These are phyloP conservation scores for Stigmatopora argus DNA, from an alignment of 2,113 vertebrate genomes.

Conservation along the genomic window DNA sequence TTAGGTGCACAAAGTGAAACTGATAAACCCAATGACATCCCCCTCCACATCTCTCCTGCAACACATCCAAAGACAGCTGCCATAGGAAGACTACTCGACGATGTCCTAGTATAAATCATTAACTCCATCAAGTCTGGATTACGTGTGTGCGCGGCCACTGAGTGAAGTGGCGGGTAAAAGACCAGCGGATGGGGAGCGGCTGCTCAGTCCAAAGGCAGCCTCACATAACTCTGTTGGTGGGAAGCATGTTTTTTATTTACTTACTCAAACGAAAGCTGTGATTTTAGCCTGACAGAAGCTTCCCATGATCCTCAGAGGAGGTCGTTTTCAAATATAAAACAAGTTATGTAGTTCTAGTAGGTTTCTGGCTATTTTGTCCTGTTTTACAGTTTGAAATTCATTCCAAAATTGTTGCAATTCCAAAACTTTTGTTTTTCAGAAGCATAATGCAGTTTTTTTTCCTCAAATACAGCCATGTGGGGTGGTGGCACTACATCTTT, in stretches of 20 bases:
- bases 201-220: slow-evolving; percentile 23
- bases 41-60: background rate
- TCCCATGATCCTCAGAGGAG: slow-evolving; percentile 21
- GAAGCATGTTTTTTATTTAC: slow-evolving; percentile 25
- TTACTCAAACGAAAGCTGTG: background rate
- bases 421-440: background rate
- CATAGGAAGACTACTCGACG: slow-evolving; percentile 39
- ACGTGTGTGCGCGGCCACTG: slow-evolving; percentile 44
- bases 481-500: too few species aligned
- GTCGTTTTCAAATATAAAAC: slow-evolving; percentile 7
- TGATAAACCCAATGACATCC: background rate
- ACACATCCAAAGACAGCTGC: background rate
- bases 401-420: background rate
- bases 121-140: slow-evolving; percentile 59
- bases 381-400: background rate
- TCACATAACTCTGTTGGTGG: slow-evolving; percentile 54
- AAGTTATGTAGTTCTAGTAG: background rate
- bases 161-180: slow-evolving; percentile 52
- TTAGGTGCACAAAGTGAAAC: too few species aligned
- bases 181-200: background rate
- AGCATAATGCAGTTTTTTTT: background rate
- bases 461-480: background rate
- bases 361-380: background rate
- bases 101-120: slow-evolving; percentile 67
- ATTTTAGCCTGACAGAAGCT: slow-evolving; percentile 6